A percentile compares a stretch with the other conserved stretches of the same genome.
Conservation (phyloP, 2,797 vertebrate species). For the Scolopax rusticola region DNA sequence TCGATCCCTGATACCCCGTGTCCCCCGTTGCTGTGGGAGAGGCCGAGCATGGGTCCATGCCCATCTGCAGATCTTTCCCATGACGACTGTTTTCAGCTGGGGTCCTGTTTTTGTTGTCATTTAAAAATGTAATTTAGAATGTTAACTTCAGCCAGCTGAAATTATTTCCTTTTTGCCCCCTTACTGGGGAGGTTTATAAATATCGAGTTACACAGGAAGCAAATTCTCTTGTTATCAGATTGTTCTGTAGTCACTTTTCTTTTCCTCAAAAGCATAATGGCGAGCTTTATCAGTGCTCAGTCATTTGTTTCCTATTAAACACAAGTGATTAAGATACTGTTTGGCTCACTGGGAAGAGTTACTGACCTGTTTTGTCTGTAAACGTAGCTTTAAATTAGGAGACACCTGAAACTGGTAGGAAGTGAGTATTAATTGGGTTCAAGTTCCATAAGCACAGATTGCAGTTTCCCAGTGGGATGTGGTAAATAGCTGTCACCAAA, state of each 20-base stretch:
- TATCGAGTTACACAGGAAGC: slow-evolving; percentile 57
- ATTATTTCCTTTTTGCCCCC: slow-evolving; percentile 6
- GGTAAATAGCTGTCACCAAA: slow-evolving; percentile 19
- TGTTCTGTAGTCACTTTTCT: slow-evolving; percentile 66
- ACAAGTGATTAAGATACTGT: slow-evolving; percentile 30
- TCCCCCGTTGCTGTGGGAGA: neutral
- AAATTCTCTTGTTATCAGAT: slow-evolving; percentile 64
- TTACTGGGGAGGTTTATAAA: slow-evolving; percentile 46
- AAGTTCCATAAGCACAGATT: slow-evolving; percentile 36
- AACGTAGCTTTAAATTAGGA: slow-evolving; percentile 44
- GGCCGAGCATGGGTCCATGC: neutral
- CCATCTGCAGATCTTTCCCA: neutral
- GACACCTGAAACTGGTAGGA: slow-evolving; percentile 60
- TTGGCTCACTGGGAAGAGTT: slow-evolving; percentile 34
- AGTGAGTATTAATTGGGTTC: slow-evolving; percentile 44
- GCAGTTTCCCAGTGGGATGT: slow-evolving; percentile 19
- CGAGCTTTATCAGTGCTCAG: slow-evolving; percentile 58
- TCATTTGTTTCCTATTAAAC: slow-evolving; percentile 67
- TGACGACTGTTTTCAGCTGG: neutral
- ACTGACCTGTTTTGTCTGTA: slow-evolving; percentile 47
- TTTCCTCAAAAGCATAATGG: slow-evolving; percentile 72
- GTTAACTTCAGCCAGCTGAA: slow-evolving; percentile 19
- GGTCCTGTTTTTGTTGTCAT: slow-evolving; percentile 3
- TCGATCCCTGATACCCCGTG: accelerated
- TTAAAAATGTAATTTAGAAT: neutral